A percentile compares a stretch with the other conserved stretches of the same genome.
Conservation (phyloP, 2,797 vertebrate genomes). For the Coracias cyanogaster region DNA sequence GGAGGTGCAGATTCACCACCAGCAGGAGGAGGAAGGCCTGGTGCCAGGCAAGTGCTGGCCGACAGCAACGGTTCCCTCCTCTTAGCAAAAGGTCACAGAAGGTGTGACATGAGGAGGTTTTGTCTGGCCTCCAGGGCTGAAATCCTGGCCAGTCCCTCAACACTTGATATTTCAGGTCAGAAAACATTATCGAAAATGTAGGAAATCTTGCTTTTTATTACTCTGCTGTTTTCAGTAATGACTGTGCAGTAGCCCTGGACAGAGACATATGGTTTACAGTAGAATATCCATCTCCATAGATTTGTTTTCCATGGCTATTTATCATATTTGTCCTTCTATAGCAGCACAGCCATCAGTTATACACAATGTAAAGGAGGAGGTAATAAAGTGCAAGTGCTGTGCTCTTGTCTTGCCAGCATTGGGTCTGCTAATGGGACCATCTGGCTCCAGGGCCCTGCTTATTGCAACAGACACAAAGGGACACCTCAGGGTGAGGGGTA, state of each 20-base stretch:
- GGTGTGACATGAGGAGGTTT: not conserved
- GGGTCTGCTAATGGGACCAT: not conserved
- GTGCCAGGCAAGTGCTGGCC: not conserved
- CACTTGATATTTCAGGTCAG: not conserved
- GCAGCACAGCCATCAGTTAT: constrained; percentile 68
- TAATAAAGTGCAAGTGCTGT: constrained; percentile 56
- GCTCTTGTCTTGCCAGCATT: constrained; percentile 17
- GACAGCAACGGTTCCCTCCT: not conserved
- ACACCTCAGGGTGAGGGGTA: not conserved
- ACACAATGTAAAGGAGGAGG: constrained; percentile 55
- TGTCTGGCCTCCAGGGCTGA: constrained; percentile 25
- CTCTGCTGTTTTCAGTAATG: not conserved
- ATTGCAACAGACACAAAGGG: not conserved
- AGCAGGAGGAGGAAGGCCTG: constrained; percentile 6
- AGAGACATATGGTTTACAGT: constrained; percentile 76
- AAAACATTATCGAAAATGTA: not conserved
- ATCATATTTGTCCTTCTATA: constrained; percentile 77
- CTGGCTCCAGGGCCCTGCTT: constrained; percentile 5
- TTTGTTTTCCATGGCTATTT: constrained; percentile 75
- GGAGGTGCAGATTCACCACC: not conserved
- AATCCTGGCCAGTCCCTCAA: constrained; percentile 9
- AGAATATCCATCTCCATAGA: constrained; percentile 67
- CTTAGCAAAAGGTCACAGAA: not conserved
- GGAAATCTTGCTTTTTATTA: constrained; percentile 34
- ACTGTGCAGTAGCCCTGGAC: constrained; percentile 65